These are phyloP conservation scores for Procapra przewalskii DNA, from an alignment of 2,113 vertebrate genomes.

Conservation along the genomic window DNA sequence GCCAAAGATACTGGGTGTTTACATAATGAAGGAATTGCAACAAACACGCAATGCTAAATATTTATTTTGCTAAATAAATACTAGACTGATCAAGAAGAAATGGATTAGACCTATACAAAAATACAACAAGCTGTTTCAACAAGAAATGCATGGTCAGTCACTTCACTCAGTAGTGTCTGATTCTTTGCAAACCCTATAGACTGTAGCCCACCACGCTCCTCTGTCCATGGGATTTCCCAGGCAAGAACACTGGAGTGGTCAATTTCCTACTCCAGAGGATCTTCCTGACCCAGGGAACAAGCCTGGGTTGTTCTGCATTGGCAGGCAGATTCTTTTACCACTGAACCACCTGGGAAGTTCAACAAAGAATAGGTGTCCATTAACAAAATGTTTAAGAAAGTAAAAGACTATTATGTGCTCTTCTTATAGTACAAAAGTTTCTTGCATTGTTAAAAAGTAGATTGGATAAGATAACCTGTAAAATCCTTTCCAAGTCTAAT, in stretches of 20 bases:
- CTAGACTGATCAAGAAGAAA: neutral
- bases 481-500: neutral
- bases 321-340: neutral
- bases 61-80: neutral
- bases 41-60: neutral
- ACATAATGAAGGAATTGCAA: neutral
- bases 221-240: neutral
- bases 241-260: neutral
- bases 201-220: neutral
- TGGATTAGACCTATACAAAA: neutral
- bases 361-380: neutral
- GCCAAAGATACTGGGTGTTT: neutral
- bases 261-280: neutral
- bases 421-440: neutral
- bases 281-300: neutral
- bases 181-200: neutral
- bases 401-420: neutral
- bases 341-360: neutral
- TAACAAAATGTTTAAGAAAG: neutral
- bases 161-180: neutral
- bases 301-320: neutral
- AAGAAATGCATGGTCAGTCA: neutral
- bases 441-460: neutral
- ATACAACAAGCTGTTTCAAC: neutral
- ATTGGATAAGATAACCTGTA: neutral